Percentiles rank a stretch among this genome's conserved stretches.
Evolutionary conservation across 2,797 vertebrate species (phyloP).

Genomic region (Lagodon rhomboides): DNA sequence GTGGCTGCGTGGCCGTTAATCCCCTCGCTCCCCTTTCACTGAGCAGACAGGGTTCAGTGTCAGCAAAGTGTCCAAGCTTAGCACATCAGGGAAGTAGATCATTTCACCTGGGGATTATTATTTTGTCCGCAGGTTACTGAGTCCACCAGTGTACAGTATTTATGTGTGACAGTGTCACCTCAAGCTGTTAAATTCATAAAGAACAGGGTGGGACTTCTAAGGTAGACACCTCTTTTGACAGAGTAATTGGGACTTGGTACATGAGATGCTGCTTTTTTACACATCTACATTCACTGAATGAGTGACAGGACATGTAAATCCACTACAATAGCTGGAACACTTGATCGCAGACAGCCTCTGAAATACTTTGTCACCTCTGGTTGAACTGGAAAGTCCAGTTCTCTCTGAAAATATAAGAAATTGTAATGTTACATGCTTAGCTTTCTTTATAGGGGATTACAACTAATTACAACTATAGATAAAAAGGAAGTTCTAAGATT

Average conservation of each 20-base stretch:
- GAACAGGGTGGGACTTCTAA: constrained; percentile 59
- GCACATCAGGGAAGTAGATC: constrained; percentile 17
- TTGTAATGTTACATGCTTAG: background rate
- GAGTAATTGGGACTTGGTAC: constrained; percentile 56
- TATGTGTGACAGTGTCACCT: constrained; percentile 57
- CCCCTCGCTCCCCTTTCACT: constrained; percentile 34
- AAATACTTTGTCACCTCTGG: constrained; percentile 37
- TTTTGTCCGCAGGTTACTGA: constrained; percentile 35
- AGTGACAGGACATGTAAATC: constrained; percentile 43
- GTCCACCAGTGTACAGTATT: constrained; percentile 37
- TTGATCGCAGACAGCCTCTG: constrained; percentile 38
- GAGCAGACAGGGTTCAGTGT: constrained; percentile 35
- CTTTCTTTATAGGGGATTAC: background rate
- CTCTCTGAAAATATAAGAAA: background rate
- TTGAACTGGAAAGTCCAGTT: background rate
- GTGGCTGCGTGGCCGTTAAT: constrained; percentile 30
- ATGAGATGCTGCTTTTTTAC: constrained; percentile 57
- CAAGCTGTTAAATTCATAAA: constrained; percentile 52
- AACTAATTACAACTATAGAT: no score
- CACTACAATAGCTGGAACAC: constrained; percentile 36
- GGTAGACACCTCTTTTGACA: constrained; percentile 59
- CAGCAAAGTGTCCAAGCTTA: constrained; percentile 37
- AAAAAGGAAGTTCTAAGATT: no score
- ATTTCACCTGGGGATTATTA: constrained; percentile 24
- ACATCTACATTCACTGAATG: constrained; percentile 15